Conservation (phyloP, 2,797 vertebrate species). For the Ctenochaetus hawaiiensis region DNA sequence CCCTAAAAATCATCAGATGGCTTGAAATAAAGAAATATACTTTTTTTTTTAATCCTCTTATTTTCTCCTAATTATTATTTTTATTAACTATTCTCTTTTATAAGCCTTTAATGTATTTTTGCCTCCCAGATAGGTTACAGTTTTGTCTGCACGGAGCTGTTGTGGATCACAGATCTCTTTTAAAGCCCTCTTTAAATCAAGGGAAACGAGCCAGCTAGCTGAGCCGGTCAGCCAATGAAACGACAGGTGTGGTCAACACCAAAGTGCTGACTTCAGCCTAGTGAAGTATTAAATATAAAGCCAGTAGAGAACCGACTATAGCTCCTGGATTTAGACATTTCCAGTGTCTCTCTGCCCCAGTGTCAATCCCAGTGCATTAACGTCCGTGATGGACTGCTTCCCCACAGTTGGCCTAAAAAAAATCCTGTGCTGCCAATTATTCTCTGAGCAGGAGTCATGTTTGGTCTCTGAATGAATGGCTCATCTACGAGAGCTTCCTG, state of each 20-base stretch:
- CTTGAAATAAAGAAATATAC: neutral
- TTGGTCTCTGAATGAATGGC: slow-evolving; percentile 74
- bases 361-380: slow-evolving; percentile 57
- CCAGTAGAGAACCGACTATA: slow-evolving; percentile 59
- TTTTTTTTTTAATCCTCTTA: neutral
- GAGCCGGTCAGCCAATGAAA: slow-evolving; percentile 48
- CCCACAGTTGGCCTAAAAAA: slow-evolving; percentile 57
- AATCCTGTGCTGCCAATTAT: slow-evolving; percentile 62
- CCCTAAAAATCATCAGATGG: slow-evolving; percentile 2
- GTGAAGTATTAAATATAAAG: slow-evolving; percentile 75
- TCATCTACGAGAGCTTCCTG: slow-evolving; percentile 76
- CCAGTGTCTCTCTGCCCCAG: slow-evolving; percentile 63
- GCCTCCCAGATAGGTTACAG: neutral
- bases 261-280: slow-evolving; percentile 72
- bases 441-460: slow-evolving; percentile 64
- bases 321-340: slow-evolving; percentile 70
- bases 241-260: slow-evolving; percentile 37
- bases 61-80: neutral
- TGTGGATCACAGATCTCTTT: slow-evolving; percentile 32
- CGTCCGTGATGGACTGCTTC: slow-evolving; percentile 45
- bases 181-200: slow-evolving; percentile 50
- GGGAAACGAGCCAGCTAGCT: slow-evolving; percentile 28
- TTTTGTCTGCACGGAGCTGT: slow-evolving; percentile 23
- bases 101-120: neutral
- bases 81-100: neutral